A percentile compares a stretch with the other conserved stretches of the same genome.
Evolutionary conservation across 23 tunicate genomes (phyloP).

Genomic region (Halocynthia aurantium): DNA sequence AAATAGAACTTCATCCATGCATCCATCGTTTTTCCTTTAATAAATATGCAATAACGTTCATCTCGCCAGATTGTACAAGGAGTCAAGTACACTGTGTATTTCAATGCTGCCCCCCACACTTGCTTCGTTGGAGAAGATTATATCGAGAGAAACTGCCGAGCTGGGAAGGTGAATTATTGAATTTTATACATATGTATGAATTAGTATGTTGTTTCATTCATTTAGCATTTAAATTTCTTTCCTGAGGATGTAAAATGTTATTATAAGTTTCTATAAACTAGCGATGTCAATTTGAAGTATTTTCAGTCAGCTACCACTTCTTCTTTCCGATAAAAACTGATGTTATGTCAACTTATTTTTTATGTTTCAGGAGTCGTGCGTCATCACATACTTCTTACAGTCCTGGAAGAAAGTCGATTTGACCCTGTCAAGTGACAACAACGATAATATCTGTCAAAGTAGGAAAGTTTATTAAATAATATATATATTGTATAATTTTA

Average conservation of each 20-base stretch:
- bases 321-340: background rate
- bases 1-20: too few relatives aligned
- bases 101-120: slow-evolving; percentile 15
- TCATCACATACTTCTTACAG: slow-evolving; percentile 1
- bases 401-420: background rate
- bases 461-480: background rate
- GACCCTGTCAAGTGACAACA: background rate
- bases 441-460: background rate
- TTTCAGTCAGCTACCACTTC: background rate
- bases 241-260: background rate
- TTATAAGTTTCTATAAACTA: background rate
- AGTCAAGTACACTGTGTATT: slow-evolving; percentile 14
- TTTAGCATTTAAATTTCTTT: too few relatives aligned
- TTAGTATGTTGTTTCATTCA: background rate
- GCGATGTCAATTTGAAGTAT: background rate
- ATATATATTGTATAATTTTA: background rate
- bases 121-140: slow-evolving; percentile 5
- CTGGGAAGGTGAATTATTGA: background rate
- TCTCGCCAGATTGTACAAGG: slow-evolving; percentile 1
- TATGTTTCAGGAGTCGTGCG: background rate
- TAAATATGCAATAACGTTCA: too few relatives aligned
- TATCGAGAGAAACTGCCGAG: background rate
- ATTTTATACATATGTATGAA: background rate
- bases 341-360: background rate
- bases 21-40: too few relatives aligned